Evolutionary conservation across 2,113 vertebrate genomes (phyloP), one percentile per base, ranked within the genome.

Genomic region (Corynorhinus townsendii): DNA sequence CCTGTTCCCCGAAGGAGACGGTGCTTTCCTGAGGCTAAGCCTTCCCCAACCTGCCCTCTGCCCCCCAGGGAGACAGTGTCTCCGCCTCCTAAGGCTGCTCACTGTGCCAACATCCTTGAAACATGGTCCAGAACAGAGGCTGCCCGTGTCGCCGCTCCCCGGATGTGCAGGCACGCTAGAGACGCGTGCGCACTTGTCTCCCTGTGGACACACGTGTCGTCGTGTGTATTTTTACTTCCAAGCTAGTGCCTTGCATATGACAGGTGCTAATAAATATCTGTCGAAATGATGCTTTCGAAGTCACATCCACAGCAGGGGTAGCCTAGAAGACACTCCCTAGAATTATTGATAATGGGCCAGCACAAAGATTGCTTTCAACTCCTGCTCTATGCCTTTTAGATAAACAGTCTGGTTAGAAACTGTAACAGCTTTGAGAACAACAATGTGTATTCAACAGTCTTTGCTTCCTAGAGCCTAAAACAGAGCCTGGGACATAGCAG

Each of bases 251-350:
- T 94, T 14, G 54, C 20, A 10, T 35, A 17, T 35, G 76, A 82
- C 45, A 84, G 16, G 79, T 77, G n/a, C 40, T 86, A 59, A 52
- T 77, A 82, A 47, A 79, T 43, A 83, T 68, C 91, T 90, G 45
- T 86, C 83, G 30, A 91, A 96, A 86, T 75, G 71, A 75, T 54
- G 11, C 82, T 73, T 90, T 95, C 82, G 24, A 82, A 90, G 64
- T n/a, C 52, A 77, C 10, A 80, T 24, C 26, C 82, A 52, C 52
- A 54, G 56, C 45, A 86, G 87, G 86, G 11, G 89, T 22, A 68
- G 33, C 73, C 72, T 77, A 66, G 11, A 84, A 45, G n/a, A 81
- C 17, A 16, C 52, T 81, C 12, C 47, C 8, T 3, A 89, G 54
- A 90, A 80, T 81, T 71, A 82, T 40, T 88, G 77, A 43, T 73